Evolutionary conservation across 1,140 invertebrate species (phyloP), one percentile per base, ranked within the genome.

Genomic region (Bilobella aurantiaca): DNA sequence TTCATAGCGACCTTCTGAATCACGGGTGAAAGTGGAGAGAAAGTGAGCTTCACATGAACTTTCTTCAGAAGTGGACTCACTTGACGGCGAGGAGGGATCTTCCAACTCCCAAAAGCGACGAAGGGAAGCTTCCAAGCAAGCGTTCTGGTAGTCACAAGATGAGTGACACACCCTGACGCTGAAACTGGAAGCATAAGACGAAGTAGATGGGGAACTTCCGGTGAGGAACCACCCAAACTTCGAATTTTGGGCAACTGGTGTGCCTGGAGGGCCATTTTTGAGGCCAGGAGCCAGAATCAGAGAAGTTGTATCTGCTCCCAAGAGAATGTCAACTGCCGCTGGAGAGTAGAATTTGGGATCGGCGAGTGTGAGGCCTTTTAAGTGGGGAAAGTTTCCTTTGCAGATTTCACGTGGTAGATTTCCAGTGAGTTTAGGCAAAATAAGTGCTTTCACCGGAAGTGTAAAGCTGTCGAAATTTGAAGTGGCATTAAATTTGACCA

Each of bases 21-120:
- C 28, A 5, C 28, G 25, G 12, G 12, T 3, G 57, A 28, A 3
- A 58, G 25, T 58, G 3, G 57, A 29, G 21, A 3, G 3, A 21
- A 58, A 58, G 23, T 58, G 57, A 27, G 3, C 29, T 31, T 58
- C 57, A 30, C 57, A 58, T 23, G 27, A 3, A 23, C 30, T 29
- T 3, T 58, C 57, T 21, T 58, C 53, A 1, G 3, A 1, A 34
- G 12, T 28, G 0, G 3, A 0, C 58, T 49, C 28, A 63, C 12
- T 8, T 5, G 25, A 12, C 21, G 31, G 5, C 1, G n/a, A 21
- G 16, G 49, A 21, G 1, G 21, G 1, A 2, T 58, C 53, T n/a
- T 64, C 63, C 3, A 57, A 14, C 23, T 32, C 63, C 32, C 63
- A 64, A 21, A 64, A 64, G 29, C 21, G 25, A 12, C 58, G 49